Conservation (phyloP, 1,140 invertebrate species). For the Drosophila arizonae region DNA sequence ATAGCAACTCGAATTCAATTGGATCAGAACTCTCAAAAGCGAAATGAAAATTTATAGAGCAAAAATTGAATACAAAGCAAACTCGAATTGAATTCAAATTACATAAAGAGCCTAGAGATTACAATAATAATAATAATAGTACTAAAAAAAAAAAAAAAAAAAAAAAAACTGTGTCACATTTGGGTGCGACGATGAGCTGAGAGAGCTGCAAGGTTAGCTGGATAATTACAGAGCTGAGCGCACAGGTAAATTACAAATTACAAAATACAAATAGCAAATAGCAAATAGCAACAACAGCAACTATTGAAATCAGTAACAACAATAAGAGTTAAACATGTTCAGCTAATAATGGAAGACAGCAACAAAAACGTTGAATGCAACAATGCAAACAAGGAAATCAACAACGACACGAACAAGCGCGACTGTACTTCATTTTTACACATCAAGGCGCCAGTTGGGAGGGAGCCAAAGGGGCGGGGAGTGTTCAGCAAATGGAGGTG, state of each 20-base stretch:
- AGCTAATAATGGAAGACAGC: constrained; percentile 55
- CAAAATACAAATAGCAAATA: constrained; percentile 17
- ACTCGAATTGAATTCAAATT: constrained; percentile 4
- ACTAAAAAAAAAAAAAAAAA: background rate
- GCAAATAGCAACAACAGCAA: constrained; percentile 21
- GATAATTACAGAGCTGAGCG: constrained; percentile 76
- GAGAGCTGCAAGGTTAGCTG: constrained; percentile 63
- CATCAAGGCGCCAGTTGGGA: constrained; percentile 6
- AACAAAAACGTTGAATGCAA: constrained; percentile 39
- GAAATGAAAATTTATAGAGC: constrained; percentile 32
- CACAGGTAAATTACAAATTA: constrained; percentile 69
- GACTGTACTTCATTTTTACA: constrained; percentile 67
- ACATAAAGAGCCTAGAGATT: constrained; percentile 19
- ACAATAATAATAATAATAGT: constrained; percentile 15
- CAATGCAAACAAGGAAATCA: constrained; percentile 72
- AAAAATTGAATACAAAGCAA: background rate
- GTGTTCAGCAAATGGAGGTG: background rate
- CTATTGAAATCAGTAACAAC: constrained; percentile 15
- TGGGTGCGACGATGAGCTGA: constrained; percentile 51
- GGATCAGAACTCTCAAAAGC: constrained; percentile 20
- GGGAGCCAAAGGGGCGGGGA: background rate
- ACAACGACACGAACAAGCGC: constrained; percentile 55
- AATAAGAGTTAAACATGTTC: constrained; percentile 39
- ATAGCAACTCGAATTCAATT: background rate
- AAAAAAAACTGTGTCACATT: constrained; percentile 53